phyloP scores from a whole-genome alignment of 2,888 invertebrate species.

The Leucophenga montana region DNA sequence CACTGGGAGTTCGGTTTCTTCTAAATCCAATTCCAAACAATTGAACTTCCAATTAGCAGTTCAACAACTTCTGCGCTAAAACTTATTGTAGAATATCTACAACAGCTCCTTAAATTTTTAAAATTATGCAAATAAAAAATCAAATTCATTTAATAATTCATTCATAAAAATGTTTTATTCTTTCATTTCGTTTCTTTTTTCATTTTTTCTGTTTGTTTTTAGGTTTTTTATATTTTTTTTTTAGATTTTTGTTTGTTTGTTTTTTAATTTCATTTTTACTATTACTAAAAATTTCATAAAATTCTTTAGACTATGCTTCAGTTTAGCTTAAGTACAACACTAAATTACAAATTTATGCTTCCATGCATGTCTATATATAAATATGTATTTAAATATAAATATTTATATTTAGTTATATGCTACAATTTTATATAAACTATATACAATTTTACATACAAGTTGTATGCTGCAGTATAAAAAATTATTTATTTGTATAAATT shows the following conservation, averaged over 20 bases:
- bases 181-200: slow-evolving; percentile 58
- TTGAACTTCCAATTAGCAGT: too few species aligned
- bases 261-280: slow-evolving; percentile 63
- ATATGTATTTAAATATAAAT: slow-evolving; percentile 42
- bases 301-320: slow-evolving; percentile 62
- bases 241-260: slow-evolving; percentile 45
- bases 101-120: too few species aligned
- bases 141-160: slow-evolving; percentile 60
- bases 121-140: slow-evolving; percentile 47
- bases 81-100: too few species aligned
- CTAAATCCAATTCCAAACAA: too few species aligned
- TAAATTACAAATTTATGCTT: slow-evolving; percentile 63
- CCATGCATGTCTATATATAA: slow-evolving; percentile 51
- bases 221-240: slow-evolving; percentile 45
- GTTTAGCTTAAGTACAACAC: slow-evolving; percentile 63
- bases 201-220: slow-evolving; percentile 55
- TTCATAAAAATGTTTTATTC: slow-evolving; percentile 70
- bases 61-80: too few species aligned
- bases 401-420: slow-evolving; percentile 53
- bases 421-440: slow-evolving; percentile 49
- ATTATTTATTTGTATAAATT: slow-evolving; percentile 54
- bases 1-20: too few species aligned
- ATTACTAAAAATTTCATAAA: slow-evolving; percentile 68
- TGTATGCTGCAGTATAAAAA: slow-evolving; percentile 56
- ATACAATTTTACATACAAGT: slow-evolving; percentile 52